Evolutionary conservation across 2,888 invertebrate species (phyloP), one percentile per base, ranked within the genome.

Genomic region (Loripinus fragilis): DNA sequence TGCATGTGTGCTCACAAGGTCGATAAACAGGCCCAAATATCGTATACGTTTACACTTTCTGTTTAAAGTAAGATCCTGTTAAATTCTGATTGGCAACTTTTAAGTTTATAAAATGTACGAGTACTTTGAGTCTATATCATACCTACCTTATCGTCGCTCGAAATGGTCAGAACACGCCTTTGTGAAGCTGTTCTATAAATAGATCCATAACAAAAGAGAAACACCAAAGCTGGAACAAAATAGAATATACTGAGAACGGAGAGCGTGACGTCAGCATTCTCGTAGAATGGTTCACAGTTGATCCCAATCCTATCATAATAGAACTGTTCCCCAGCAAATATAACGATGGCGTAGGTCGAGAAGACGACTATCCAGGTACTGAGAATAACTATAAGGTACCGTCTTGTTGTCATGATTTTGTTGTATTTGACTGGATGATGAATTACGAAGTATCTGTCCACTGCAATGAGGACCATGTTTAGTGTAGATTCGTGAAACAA

Each of bases 401-500:
- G 81, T 28, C 74, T 76, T 55, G 81, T 77, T 52, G 81, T 84
- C 74, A 86, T 82, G 35, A 82, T 69, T 30, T 70, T 72, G 64
- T 76, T 78, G 55, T 86, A 86, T 12, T 74, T 67, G 5, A 77
- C 48, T 50, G 82, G 77, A 70, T 83, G 79, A 25, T 78, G 77
- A 15, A 86, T 80, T 28, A 77, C 79, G 48, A 80, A 78, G 60
- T 83, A 86, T 42, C 86, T 72, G 67, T 86, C 86, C 41, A 84
- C 76, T 2, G 86, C 84, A 25, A 86, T 80, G 20, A 86, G 67
- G 8, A 80, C 82, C 64, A 86, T 67, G 5, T 77, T 79, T 38
- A 86, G 50, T 8, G 86, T 86, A 8, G 86, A 86, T 45, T 86
- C 86, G 45, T 86, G 86, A 60, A 86, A 86, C 33, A 86, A 67